Percentiles rank a stretch among this genome's conserved stretches.
Conservation (phyloP, 2,797 vertebrate species). For the Helicolenus hilgendorfi region DNA sequence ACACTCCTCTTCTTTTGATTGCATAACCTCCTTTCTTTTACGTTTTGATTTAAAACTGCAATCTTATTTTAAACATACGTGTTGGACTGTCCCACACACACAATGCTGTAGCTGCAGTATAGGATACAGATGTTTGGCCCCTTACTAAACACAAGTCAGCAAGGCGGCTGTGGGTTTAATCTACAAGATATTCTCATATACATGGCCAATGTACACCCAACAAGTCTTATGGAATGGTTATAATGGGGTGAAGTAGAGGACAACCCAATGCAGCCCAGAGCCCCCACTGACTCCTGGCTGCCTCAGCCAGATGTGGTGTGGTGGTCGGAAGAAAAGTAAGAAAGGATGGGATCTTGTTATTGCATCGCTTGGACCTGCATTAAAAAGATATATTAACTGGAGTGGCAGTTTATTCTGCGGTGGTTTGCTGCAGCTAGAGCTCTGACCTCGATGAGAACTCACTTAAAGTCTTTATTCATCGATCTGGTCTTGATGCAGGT, state of each 20-base stretch:
- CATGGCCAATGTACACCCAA: constrained; percentile 24
- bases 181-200: constrained; percentile 36
- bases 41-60: not conserved
- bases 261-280: constrained; percentile 38
- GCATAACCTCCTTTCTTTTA: not conserved
- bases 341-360: constrained; percentile 29
- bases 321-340: constrained; percentile 50
- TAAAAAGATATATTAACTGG: constrained; percentile 33
- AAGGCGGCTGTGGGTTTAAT: constrained; percentile 16
- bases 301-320: constrained; percentile 66
- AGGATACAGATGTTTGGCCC: not conserved
- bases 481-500: not conserved
- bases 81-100: not conserved
- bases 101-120: not conserved
- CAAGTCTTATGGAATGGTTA: constrained; percentile 24
- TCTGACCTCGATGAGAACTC: constrained; percentile 32
- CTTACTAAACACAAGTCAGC: constrained; percentile 3
- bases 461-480: not conserved
- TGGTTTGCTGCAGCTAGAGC: constrained; percentile 18
- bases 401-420: constrained; percentile 39
- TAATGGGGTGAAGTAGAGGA: constrained; percentile 53
- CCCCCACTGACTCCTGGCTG: constrained; percentile 58
- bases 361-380: constrained; percentile 37
- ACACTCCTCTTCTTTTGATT: not conserved
- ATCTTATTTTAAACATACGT: not conserved